Evolutionary conservation across 1,140 invertebrate species (phyloP), one percentile per base, ranked within the genome.

Genomic region (Sitophilus oryzae): DNA sequence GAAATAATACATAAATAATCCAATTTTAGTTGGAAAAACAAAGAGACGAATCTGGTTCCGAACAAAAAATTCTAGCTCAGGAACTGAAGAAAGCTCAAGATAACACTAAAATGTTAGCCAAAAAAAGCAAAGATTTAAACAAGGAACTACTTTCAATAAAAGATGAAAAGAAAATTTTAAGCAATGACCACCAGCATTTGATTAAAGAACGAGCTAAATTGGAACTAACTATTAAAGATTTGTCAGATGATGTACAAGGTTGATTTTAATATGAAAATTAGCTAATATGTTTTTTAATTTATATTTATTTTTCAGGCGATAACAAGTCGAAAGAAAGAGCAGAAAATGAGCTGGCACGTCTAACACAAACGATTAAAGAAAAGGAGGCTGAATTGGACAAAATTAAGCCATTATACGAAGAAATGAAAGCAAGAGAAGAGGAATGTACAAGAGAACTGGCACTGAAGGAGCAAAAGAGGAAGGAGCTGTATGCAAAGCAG

Each of bases 401-500:
- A 52, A 79, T 96, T 1, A 87, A 87, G 66, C 93, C 93, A 0
- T 81, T 92, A 67, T 99, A 98, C 75, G 93, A 98, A 73, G 84
- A 88, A 61, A 89, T 96, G 82, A 93, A 96, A 68, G 84, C 85
- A 19, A 81, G 86, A 48, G 96, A 99, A 77, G 94, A 97, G 69
- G 89, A 90, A 58, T 90, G 85, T 68, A 88, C 86, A 0, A 70
- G 87, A 46, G 86, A 89, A 47, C 75, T 99, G 47, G 84, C 86
- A n/a, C 75, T 98, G 15, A 96, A 96, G 72, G 95, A 99, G 71
- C 95, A 98, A 71, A 95, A 96, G 68, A 76, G 94, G n/a, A 98
- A 98, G 70, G 97, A 99, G 73, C 73, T 99, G 6, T 98, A 98
- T 76, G 96, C 95, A 0, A 99, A 98, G 72, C 96, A 98, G 76